Evolutionary conservation across 1,140 invertebrate genomes (phyloP).

Genomic region (Papilio aristodemus): DNA sequence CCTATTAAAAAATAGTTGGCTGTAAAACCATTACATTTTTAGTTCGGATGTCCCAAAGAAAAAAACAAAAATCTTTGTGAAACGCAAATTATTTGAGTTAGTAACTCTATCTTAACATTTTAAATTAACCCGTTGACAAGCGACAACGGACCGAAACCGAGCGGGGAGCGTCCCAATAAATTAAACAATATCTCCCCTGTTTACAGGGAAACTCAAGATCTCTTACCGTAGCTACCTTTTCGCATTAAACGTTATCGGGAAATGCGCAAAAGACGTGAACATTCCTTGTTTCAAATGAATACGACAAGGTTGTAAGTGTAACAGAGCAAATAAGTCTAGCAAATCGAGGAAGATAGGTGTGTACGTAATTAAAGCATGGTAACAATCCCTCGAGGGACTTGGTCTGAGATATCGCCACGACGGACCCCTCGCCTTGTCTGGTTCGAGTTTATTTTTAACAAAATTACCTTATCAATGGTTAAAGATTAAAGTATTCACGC

Average conservation of each 20-base stretch:
- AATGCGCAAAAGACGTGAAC: not conserved
- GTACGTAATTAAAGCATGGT: constrained; percentile 64
- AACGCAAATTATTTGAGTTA: constrained; percentile 23
- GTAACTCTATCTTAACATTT: constrained; percentile 41
- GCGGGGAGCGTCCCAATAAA: constrained; percentile 58
- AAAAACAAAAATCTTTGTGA: constrained; percentile 8
- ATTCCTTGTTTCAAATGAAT: not conserved
- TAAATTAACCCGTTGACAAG: constrained; percentile 72
- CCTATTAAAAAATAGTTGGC: no score
- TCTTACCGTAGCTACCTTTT: constrained; percentile 50
- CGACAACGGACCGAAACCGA: constrained; percentile 40
- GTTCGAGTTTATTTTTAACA: not conserved
- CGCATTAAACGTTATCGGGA: not conserved
- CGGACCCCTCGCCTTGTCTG: not conserved
- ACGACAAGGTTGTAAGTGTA: constrained; percentile 41
- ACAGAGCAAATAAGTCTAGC: constrained; percentile 52
- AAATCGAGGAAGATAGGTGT: constrained; percentile 68
- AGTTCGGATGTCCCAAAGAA: not conserved
- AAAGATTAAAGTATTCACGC: not conserved
- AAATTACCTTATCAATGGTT: not conserved
- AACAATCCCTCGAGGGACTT: constrained; percentile 62
- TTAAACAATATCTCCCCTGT: constrained; percentile 67
- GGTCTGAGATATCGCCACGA: constrained; percentile 41
- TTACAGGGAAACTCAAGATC: constrained; percentile 63
- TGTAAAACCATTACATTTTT: no score